phyloP scores from a whole-genome alignment of 2,113 vertebrate species.

The Holacanthus passer region DNA sequence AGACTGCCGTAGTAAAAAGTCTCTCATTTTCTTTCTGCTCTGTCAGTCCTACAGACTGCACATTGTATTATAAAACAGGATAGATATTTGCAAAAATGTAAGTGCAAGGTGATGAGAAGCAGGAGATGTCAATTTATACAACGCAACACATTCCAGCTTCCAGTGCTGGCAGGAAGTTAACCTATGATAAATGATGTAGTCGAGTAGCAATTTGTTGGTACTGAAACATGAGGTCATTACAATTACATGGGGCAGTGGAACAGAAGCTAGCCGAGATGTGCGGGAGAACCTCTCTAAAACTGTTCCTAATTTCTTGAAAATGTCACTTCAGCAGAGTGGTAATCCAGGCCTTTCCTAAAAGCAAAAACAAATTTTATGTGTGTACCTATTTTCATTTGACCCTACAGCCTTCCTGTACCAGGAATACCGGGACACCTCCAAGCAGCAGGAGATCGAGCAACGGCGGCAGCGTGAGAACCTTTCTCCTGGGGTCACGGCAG shows the following conservation, averaged over 20 bases:
- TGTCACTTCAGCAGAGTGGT: not conserved
- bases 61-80: no score
- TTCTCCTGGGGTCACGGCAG: conserved; percentile 78
- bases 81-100: no score
- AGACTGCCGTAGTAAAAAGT: not conserved
- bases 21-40: not conserved
- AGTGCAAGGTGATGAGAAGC: not conserved
- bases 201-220: no score
- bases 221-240: no score
- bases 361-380: not conserved
- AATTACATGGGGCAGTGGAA: not conserved
- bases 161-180: no score
- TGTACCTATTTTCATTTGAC: not conserved
- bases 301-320: not conserved
- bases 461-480: conserved; percentile 89
- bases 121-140: not conserved
- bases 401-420: conserved; percentile 93
- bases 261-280: no score
- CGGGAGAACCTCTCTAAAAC: not conserved
- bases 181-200: no score
- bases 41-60: not conserved
- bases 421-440: conserved; percentile 95
- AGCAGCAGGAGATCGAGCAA: conserved; percentile 94
- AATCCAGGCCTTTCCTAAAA: not conserved
- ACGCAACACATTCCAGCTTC: no score